Evolutionary conservation across 1,140 invertebrate genomes (phyloP).

Genomic region (Sinonovacula constricta): DNA sequence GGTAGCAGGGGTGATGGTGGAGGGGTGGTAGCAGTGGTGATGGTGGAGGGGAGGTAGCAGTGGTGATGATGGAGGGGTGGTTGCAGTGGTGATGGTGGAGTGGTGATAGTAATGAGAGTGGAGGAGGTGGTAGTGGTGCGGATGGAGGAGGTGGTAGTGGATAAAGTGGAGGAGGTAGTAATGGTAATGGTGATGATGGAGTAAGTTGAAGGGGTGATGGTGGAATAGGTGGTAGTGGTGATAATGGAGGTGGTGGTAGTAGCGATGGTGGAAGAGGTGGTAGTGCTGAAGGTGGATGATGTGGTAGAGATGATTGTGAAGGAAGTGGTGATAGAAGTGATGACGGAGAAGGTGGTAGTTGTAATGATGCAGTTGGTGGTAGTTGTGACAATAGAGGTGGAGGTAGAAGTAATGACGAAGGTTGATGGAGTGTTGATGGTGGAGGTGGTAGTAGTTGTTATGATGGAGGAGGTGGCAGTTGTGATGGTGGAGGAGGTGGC

Average conservation of each 20-base stretch:
- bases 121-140: not conserved
- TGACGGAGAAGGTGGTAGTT: not conserved
- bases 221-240: conserved; percentile 5
- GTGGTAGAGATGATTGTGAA: conserved; percentile 3
- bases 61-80: conserved; percentile 3
- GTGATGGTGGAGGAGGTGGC: no score
- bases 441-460: not conserved
- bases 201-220: not conserved
- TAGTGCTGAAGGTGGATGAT: not conserved
- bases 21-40: no score
- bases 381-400: not conserved
- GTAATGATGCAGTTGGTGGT: not conserved
- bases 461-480: no score
- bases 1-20: no score
- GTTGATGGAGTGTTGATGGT: no score
- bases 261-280: not conserved
- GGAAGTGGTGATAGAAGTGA: not conserved
- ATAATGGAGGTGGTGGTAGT: conserved; percentile 10
- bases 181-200: conserved; percentile 15
- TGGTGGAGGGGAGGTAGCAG: no score
- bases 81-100: conserved; percentile 3
- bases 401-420: not conserved
- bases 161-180: not conserved
- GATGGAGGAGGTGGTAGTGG: not conserved
- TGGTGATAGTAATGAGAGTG: conserved; percentile 5